Percentiles rank a stretch among this genome's conserved stretches.
These are phyloP conservation scores for Rhynchonycteris naso DNA, from an alignment of 2,797 vertebrate species.

Conservation along the genomic window DNA sequence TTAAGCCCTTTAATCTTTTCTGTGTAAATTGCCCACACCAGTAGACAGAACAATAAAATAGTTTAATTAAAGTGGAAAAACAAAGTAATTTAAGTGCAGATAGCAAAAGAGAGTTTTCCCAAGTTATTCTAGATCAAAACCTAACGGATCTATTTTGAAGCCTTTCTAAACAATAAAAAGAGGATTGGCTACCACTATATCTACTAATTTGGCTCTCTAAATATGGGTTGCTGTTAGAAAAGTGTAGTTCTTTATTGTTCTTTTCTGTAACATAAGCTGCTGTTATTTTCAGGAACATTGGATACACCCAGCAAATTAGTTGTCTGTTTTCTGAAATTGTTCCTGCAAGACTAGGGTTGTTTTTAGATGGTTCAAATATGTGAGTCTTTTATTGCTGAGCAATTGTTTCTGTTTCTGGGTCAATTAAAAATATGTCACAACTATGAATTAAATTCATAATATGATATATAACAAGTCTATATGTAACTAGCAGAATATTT, in stretches of 20 bases:
- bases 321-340: neutral
- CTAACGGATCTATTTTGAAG: neutral
- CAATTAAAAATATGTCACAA: neutral
- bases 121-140: slow-evolving; percentile 12
- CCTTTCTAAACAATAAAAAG: neutral
- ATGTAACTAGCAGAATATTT: neutral
- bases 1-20: neutral
- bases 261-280: neutral
- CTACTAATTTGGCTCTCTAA: neutral
- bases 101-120: neutral
- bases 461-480: neutral
- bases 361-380: neutral
- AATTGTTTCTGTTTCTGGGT: neutral
- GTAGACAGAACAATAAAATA: neutral
- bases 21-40: neutral
- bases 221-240: neutral
- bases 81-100: neutral
- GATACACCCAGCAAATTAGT: neutral
- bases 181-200: neutral
- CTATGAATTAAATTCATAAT: neutral
- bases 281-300: neutral
- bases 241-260: neutral
- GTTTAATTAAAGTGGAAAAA: neutral
- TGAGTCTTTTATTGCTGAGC: neutral
- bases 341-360: neutral